Conservation (phyloP, 1,140 invertebrate genomes). For the Elymnias hypermnestra region DNA sequence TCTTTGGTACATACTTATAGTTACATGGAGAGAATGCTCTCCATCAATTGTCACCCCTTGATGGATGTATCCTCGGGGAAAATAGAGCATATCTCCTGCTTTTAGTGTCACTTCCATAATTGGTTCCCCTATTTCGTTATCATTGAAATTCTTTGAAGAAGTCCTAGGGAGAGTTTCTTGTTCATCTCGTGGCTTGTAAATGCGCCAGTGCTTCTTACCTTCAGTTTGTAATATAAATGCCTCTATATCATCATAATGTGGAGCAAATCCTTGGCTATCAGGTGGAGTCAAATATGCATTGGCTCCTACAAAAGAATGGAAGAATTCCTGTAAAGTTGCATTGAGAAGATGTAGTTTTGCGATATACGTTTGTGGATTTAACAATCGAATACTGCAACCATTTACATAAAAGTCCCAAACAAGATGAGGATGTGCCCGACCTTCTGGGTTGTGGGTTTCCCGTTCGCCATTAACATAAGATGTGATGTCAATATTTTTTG, state of each 20-base stretch:
- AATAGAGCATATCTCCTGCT: conserved; percentile 94
- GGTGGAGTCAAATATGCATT: conserved; percentile 98
- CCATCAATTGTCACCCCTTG: conserved; percentile 87
- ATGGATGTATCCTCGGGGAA: conserved; percentile 95
- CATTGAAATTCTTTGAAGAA: conserved; percentile 90
- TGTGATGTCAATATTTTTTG: conserved; percentile 94
- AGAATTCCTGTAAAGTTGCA: conserved; percentile 94
- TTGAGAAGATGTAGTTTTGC: conserved; percentile 78
- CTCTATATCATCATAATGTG: conserved; percentile 99
- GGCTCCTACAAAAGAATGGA: conserved; percentile 94
- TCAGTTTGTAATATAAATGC: conserved; percentile 98
- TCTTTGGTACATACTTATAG: conserved; percentile 93
- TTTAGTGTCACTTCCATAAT: conserved; percentile 88
- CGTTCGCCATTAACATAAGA: conserved; percentile 87
- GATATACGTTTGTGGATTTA: conserved; percentile 95
- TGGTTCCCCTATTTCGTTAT: conserved; percentile 87
- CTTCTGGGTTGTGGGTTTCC: conserved; percentile 92
- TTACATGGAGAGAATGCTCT: conserved; percentile 93
- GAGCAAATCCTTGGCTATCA: conserved; percentile 96
- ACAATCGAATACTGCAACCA: conserved; percentile 92
- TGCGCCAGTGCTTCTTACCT: conserved; percentile 95
- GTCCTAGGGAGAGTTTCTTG: conserved; percentile 84
- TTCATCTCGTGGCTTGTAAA: conserved; percentile 86
- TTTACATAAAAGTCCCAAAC: conserved; percentile 95
- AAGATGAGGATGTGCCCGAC: conserved; percentile 82